Conservation (phyloP, 2,113 vertebrate species). For the Nycticryphes semicollaris region DNA sequence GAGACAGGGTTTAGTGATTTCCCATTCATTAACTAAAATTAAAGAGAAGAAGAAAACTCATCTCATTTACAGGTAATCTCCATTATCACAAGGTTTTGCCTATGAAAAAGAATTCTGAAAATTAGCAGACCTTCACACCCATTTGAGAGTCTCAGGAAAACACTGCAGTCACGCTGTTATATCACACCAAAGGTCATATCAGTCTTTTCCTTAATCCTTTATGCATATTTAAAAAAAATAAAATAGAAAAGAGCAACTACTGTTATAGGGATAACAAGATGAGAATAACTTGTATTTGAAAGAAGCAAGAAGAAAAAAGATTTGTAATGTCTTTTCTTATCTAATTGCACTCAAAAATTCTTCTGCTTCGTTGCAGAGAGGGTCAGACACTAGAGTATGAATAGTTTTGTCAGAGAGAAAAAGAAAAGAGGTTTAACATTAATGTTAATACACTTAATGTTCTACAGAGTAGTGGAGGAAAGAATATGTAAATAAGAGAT, state of each 20-base stretch:
- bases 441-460: background rate
- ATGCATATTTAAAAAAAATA: background rate
- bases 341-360: background rate
- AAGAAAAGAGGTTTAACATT: background rate
- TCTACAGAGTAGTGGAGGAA: background rate
- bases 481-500: background rate
- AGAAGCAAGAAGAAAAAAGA: background rate
- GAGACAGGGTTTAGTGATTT: background rate
- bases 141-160: background rate
- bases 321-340: background rate
- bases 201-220: background rate
- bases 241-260: background rate
- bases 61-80: background rate
- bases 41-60: background rate
- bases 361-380: background rate
- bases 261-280: background rate
- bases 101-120: slow-evolving; percentile 1
- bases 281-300: background rate
- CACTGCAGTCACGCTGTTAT: background rate
- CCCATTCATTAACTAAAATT: background rate
- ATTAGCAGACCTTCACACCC: background rate
- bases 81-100: background rate
- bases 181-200: background rate
- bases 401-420: background rate
- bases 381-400: background rate